Conservation (phyloP, 2,888 invertebrate species). For the Cosmorhoe ocellata region DNA sequence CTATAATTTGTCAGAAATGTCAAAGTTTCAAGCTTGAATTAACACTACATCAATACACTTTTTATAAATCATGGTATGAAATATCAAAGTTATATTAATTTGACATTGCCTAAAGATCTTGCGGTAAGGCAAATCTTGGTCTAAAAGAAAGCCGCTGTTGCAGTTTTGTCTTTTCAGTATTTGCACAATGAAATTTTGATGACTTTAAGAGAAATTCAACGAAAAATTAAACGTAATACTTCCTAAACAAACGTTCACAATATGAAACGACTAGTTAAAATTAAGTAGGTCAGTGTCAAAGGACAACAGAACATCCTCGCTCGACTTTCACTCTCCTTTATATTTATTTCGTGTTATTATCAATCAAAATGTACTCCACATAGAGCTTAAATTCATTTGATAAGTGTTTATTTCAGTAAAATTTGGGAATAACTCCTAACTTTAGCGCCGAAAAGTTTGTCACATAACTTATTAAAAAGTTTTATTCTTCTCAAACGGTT, state of each 20-base stretch:
- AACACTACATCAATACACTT: too few relatives aligned
- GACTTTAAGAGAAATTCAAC: too few relatives aligned
- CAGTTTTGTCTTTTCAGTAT: too few relatives aligned
- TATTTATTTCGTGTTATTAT: slow-evolving; percentile 47
- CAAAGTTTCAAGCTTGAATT: too few relatives aligned
- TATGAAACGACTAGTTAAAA: slow-evolving; percentile 49
- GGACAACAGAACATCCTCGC: slow-evolving; percentile 57
- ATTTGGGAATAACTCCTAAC: slow-evolving; percentile 19
- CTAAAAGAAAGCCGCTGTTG: too few relatives aligned
- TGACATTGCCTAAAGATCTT: too few relatives aligned
- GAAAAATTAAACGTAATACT: not conserved
- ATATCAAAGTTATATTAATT: too few relatives aligned
- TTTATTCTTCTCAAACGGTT: slow-evolving; percentile 19
- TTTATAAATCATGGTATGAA: too few relatives aligned
- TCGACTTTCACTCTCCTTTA: slow-evolving; percentile 40
- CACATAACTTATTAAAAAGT: slow-evolving; percentile 31
- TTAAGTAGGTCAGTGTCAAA: slow-evolving; percentile 76
- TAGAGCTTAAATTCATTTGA: slow-evolving; percentile 53
- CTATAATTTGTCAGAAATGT: too few relatives aligned
- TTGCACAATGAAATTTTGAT: too few relatives aligned
- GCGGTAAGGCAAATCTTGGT: too few relatives aligned
- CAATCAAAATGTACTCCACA: slow-evolving; percentile 52
- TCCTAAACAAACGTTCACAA: slow-evolving; percentile 2
- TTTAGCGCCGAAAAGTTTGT: slow-evolving; percentile 26
- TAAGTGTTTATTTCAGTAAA: slow-evolving; percentile 4